Percentiles rank a stretch among this genome's conserved stretches.
Evolutionary conservation across 2,888 invertebrate genomes (phyloP).

Genomic region (Lacanobia wlatinum): DNA sequence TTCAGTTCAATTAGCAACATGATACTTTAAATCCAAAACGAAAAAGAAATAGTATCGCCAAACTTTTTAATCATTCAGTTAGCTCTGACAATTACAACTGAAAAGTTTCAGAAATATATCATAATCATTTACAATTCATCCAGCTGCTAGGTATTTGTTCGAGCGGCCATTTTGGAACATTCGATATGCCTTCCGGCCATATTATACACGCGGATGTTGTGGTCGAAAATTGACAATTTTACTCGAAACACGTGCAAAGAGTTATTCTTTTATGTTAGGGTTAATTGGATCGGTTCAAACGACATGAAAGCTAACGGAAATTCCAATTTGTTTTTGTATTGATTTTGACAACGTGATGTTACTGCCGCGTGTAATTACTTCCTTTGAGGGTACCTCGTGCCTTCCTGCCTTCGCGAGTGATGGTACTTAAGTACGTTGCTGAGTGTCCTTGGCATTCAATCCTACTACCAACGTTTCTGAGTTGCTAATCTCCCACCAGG

Average conservation of each 20-base stretch:
- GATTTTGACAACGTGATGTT: conserved; percentile 37
- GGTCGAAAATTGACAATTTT: neutral
- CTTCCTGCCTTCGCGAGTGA: conserved; percentile 6
- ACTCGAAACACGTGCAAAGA: conserved; percentile 23
- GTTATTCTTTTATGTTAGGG: conserved; percentile 21
- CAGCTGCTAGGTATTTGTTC: conserved; percentile 26
- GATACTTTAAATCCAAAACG: neutral
- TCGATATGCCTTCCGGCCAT: conserved; percentile 15
- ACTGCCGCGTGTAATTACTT: conserved; percentile 29
- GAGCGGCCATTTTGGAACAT: conserved; percentile 35
- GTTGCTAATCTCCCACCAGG: conserved; percentile 5
- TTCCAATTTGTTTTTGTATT: conserved; percentile 52
- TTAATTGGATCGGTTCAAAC: conserved; percentile 37
- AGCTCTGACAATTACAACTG: neutral
- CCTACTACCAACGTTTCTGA: conserved; percentile 18
- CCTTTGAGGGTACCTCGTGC: conserved; percentile 14
- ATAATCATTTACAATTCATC: conserved; percentile 50
- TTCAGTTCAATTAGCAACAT: neutral
- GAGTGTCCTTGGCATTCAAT: conserved; percentile 24
- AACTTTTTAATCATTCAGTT: conserved; percentile 31
- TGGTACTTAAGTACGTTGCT: conserved; percentile 25
- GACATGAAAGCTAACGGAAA: conserved; percentile 33
- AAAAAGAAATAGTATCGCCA: conserved; percentile 12
- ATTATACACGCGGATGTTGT: neutral
- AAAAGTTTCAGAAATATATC: conserved; percentile 49